These are phyloP conservation scores for Oxyruncus cristatus DNA, from an alignment of 2,113 vertebrate species.

Conservation along the genomic window DNA sequence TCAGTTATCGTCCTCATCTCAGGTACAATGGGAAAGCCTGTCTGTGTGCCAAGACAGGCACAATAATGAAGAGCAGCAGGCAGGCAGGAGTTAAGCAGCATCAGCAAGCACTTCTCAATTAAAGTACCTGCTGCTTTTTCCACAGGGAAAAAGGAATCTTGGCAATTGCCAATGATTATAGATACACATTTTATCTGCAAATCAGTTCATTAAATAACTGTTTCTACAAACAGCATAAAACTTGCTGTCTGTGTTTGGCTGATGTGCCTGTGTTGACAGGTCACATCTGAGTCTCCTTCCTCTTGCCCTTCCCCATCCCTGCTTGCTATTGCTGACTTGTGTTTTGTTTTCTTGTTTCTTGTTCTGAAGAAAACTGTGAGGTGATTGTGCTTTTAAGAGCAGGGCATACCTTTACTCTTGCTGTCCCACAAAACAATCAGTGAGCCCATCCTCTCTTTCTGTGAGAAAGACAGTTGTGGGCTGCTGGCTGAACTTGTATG, in stretches of 20 bases:
- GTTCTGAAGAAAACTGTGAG: background rate
- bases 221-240: background rate
- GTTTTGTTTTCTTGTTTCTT: background rate
- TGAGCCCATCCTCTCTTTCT: background rate
- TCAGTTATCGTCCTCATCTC: background rate
- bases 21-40: rapidly evolving
- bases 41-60: background rate
- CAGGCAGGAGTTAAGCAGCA: background rate
- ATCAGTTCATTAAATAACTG: background rate
- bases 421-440: background rate
- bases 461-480: background rate
- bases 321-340: background rate
- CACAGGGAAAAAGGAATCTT: background rate
- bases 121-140: background rate
- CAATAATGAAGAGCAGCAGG: background rate
- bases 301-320: background rate
- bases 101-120: background rate
- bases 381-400: background rate
- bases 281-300: background rate
- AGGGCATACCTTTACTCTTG: background rate
- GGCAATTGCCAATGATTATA: background rate
- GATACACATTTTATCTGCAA: background rate
- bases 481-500: background rate
- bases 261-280: rapidly evolving
- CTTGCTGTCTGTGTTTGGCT: background rate